Base-by-base conservation (phyloP, 2,113 vertebrate species). In the Laticauda laticaudata region DNA sequence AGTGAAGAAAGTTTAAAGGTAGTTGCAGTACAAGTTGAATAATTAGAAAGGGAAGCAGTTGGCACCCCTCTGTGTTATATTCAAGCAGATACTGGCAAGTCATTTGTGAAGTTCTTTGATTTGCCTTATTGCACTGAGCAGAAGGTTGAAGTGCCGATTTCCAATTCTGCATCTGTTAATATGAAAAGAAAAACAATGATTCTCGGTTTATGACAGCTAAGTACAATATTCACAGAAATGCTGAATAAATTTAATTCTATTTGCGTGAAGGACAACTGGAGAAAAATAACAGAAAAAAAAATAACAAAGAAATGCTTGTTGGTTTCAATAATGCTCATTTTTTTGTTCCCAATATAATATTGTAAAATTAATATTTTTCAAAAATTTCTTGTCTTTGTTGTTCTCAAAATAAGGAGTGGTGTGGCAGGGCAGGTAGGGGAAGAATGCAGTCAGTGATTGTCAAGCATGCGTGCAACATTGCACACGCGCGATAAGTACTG, bases 321-420 rank as follows among this genome's bases (percentile, higher is more conserved):
- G 39, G 7, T 90, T 55, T 56, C 10, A 10, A 57, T 90, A 86
- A 86, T 86, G 59, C 21, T 61, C 39, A 81, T 43, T 90, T 90
- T 55, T 93, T 55, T 89, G 90, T 93, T 86, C 86, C 53, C 45
- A 43, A 3, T 0, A 69, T 61, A 69, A 69, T 91, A 20, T 34
- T 14, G 6, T 29, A 43, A 45, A n/a, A 59, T 24, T 18, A 29
- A 34, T 89, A 88, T 56, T 51, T 2, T 88, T 86, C 90, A 75
- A 55, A 55, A 55, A 54, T 48, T 89, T 86, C 75, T 90, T 61
- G 81, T n/a, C 29, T 92, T 86, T 92, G 61, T 93, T 91, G 61
- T 92, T 75, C 2, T 91, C 45, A 48, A 48, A 48, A 48, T 48
- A 48, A 48, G 45, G 45, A 48, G 45, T 48, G 45, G 45, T 0